These are phyloP conservation scores for Pygoscelis adeliae DNA, from an alignment of 2,113 vertebrate genomes.

Conservation along the genomic window DNA sequence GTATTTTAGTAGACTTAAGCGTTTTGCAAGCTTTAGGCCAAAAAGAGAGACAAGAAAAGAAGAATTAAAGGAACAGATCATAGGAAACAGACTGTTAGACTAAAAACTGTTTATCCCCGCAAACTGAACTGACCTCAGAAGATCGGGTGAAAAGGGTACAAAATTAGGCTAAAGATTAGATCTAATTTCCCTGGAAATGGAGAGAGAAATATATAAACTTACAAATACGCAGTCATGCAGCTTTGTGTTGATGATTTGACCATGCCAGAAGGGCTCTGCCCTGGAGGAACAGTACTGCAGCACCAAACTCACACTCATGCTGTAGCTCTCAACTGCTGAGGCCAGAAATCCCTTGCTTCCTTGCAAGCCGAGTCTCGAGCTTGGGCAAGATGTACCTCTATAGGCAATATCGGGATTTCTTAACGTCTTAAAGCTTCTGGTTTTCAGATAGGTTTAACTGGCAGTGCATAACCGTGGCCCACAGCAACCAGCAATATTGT, in stretches of 20 bases:
- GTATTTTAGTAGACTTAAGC: not conserved
- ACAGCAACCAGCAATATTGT: too few species aligned
- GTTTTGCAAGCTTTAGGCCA: not conserved
- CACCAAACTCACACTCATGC: rapidly evolving
- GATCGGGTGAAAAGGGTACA: not conserved
- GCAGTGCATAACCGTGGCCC: not conserved
- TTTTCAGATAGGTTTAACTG: not conserved
- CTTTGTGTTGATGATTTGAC: not conserved
- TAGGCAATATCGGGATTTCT: not conserved
- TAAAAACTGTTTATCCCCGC: not conserved
- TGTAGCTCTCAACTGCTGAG: not conserved
- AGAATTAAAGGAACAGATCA: not conserved
- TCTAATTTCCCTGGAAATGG: not conserved
- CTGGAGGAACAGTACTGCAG: not conserved
- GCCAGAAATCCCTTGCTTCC: not conserved
- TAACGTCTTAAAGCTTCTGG: not conserved
- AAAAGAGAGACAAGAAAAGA: not conserved
- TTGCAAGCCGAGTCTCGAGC: not conserved
- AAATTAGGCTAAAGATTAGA: not conserved
- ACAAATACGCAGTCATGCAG: not conserved
- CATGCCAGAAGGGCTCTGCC: not conserved
- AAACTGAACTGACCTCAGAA: not conserved
- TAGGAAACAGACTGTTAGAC: not conserved
- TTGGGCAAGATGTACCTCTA: not conserved
- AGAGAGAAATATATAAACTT: not conserved